phyloP scores from a whole-genome alignment of 2,113 vertebrate genomes.

The Carassius auratus region DNA sequence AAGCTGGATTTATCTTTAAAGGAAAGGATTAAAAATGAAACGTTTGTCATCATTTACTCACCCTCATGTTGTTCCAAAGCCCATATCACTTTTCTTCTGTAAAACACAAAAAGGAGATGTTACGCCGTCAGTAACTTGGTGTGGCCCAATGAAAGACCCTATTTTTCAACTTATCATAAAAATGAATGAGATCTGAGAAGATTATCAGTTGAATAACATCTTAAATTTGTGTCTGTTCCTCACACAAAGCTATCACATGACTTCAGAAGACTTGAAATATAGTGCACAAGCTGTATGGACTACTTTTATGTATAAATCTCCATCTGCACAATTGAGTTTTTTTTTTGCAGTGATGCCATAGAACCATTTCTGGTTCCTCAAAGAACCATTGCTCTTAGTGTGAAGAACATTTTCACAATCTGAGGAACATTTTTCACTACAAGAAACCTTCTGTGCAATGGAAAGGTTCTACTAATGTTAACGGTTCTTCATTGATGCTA shows the following conservation, averaged over 20 bases:
- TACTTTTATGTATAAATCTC: not conserved
- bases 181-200: not conserved
- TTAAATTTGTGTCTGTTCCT: too few species aligned
- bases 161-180: not conserved
- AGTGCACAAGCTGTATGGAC: too few species aligned
- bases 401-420: not conserved
- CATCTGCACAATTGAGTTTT: too few species aligned
- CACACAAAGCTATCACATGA: too few species aligned
- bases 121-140: not conserved
- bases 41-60: not conserved
- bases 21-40: not conserved
- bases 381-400: too few species aligned
- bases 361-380: too few species aligned
- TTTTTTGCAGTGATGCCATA: too few species aligned
- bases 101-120: constrained; percentile 11
- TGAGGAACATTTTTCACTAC: not conserved
- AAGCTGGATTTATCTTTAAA: not conserved
- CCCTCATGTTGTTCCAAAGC: too few species aligned
- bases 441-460: not conserved
- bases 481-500: not conserved
- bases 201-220: too few species aligned
- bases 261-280: not conserved
- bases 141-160: not conserved
- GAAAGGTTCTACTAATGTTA: not conserved
- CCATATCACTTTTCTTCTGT: not conserved